These are phyloP conservation scores for Apteryx mantelli DNA, from an alignment of 2,113 vertebrate species.

Conservation along the genomic window DNA sequence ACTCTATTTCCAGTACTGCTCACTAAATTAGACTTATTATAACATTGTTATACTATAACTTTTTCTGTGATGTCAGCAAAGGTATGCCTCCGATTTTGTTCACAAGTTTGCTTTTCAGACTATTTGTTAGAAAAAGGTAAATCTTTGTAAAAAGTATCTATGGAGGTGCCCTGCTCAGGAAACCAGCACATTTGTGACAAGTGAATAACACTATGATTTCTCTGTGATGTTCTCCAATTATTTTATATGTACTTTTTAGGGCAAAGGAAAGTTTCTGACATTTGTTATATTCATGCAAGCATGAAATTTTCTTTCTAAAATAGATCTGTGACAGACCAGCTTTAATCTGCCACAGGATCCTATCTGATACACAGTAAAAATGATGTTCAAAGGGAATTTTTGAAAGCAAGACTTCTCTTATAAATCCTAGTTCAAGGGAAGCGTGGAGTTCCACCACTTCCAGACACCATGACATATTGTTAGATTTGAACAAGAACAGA, in stretches of 20 bases:
- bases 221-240: constrained; percentile 13
- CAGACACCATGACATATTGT: not conserved
- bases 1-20: not conserved
- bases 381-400: not conserved
- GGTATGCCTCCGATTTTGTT: not conserved
- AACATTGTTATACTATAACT: not conserved
- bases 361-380: not conserved
- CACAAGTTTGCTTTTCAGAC: not conserved
- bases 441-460: not conserved
- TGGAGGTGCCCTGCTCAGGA: not conserved
- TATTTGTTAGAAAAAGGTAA: not conserved
- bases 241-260: not conserved
- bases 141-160: not conserved
- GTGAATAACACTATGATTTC: not conserved
- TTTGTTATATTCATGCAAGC: not conserved
- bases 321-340: not conserved
- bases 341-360: constrained; percentile 19
- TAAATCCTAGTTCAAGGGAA: not conserved
- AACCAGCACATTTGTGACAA: not conserved
- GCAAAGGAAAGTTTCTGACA: constrained; percentile 14
- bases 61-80: not conserved
- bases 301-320: constrained; percentile 33
- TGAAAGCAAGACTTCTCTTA: not conserved
- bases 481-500: not conserved
- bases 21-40: not conserved